Conservation (phyloP, 2,888 invertebrate genomes). For the Drymonia ruficornis region DNA sequence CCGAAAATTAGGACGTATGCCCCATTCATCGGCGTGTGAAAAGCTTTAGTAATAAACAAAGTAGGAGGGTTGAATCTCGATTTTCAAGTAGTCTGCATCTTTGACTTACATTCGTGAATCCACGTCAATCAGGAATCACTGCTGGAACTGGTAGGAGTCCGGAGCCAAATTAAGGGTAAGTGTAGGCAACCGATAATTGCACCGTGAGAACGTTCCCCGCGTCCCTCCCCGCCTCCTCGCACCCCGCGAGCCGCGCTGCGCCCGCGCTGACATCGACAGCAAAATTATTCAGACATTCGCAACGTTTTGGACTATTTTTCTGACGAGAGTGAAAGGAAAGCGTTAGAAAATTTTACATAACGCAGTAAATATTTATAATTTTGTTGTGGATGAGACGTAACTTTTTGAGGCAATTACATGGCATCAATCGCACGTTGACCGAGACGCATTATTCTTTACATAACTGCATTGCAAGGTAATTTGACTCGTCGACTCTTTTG, state of each 20-base stretch:
- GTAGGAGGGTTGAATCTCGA: no score
- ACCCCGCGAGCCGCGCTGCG: constrained; percentile 1
- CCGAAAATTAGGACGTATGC: no score
- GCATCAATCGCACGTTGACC: constrained; percentile 12
- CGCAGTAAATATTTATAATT: constrained; percentile 27
- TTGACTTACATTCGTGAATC: constrained; percentile 45
- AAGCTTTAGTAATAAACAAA: no score
- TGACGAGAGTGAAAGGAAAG: constrained; percentile 7
- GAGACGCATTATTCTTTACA: constrained; percentile 20
- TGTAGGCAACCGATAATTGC: constrained; percentile 78
- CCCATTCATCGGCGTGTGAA: no score
- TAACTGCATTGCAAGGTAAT: background rate
- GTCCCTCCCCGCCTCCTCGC: constrained; percentile 23
- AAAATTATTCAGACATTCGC: background rate
- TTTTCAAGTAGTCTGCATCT: constrained; percentile 10
- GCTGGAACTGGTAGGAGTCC: constrained; percentile 58
- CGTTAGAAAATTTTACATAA: constrained; percentile 22
- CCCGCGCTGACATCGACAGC: constrained; percentile 4
- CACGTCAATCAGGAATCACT: constrained; percentile 40
- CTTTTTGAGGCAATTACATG: constrained; percentile 18
- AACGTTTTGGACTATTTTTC: background rate
- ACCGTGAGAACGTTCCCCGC: constrained; percentile 69
- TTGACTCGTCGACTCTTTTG: background rate
- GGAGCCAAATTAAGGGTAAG: constrained; percentile 74
- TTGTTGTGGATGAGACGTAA: constrained; percentile 24